A percentile compares a stretch with the other conserved stretches of the same genome.
phyloP scores from a whole-genome alignment of 1,140 invertebrate genomes.

The Coboldia fuscipes region DNA sequence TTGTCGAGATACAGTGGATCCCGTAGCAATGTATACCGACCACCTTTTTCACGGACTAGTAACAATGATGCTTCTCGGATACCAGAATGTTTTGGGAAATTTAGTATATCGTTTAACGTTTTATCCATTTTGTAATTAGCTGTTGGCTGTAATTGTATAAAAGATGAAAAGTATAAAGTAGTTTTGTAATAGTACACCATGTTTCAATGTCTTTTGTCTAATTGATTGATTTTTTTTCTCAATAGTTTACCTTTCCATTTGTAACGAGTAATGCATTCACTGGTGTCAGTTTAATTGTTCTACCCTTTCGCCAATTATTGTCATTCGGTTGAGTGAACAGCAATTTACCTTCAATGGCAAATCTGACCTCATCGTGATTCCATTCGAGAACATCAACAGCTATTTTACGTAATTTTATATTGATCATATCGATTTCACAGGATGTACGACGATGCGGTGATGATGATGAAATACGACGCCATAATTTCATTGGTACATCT shows the following conservation, averaged over 20 bases:
- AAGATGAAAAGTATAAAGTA: conserved; percentile 6
- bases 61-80: conserved; percentile 72
- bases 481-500: conserved; percentile 72
- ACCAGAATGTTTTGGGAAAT: conserved; percentile 34
- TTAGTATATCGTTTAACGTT: conserved; percentile 22
- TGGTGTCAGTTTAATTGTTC: conserved; percentile 68
- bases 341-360: conserved; percentile 68
- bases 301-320: conserved; percentile 69
- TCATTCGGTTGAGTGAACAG: conserved; percentile 70
- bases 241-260: conserved; percentile 47
- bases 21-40: conserved; percentile 62
- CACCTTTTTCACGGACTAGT: conserved; percentile 75
- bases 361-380: conserved; percentile 74
- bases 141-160: conserved; percentile 28
- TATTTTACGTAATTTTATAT: conserved; percentile 75
- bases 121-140: conserved; percentile 25
- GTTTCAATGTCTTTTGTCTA: too few relatives aligned
- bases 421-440: conserved; percentile 62
- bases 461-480: conserved; percentile 69
- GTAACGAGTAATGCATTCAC: conserved; percentile 75
- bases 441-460: conserved; percentile 41
- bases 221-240: not conserved
- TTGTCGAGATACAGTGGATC: conserved; percentile 76
- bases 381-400: conserved; percentile 81
- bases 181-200: not conserved